Percentiles rank a stretch among this genome's conserved stretches.
phyloP scores from a whole-genome alignment of 1,140 invertebrate species.

The Tigriopus japonicus region DNA sequence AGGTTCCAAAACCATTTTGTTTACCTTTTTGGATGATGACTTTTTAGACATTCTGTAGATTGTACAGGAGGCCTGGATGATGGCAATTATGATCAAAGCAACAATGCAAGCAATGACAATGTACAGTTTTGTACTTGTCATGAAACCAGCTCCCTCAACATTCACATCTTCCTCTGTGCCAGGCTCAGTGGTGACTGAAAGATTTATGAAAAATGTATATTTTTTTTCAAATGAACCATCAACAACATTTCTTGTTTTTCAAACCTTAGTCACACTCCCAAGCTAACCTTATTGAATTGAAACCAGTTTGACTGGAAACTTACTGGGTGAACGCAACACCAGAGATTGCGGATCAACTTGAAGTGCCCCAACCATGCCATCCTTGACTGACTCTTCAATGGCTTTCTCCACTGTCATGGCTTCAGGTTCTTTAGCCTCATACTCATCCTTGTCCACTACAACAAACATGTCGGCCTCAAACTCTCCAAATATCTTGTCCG shows the following conservation, averaged over 20 bases:
- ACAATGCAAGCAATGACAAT: constrained; percentile 59
- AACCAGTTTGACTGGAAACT: constrained; percentile 19
- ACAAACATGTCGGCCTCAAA: constrained; percentile 44
- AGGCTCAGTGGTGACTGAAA: constrained; percentile 1
- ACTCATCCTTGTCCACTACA: constrained; percentile 40
- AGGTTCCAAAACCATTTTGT: too few relatives aligned
- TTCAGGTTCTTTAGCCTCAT: constrained; percentile 29
- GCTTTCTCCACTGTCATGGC: constrained; percentile 32
- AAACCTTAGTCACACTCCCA: constrained; percentile 24
- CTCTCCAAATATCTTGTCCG: constrained; percentile 28
- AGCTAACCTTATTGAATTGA: too few relatives aligned
- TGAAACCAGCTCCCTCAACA: background rate
- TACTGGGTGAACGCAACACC: constrained; percentile 17
- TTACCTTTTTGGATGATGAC: constrained; percentile 15
- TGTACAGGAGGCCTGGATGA: constrained; percentile 65
- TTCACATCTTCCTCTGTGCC: background rate
- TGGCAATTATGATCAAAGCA: constrained; percentile 50
- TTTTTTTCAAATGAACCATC: too few relatives aligned
- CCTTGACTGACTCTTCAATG: constrained; percentile 43
- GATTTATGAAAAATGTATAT: too few relatives aligned
- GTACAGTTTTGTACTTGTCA: constrained; percentile 48
- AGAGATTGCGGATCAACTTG: constrained; percentile 40
- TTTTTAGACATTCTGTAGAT: constrained; percentile 46
- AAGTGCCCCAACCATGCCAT: constrained; percentile 50
- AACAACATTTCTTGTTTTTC: constrained; percentile 9